Percentiles rank a stretch among this genome's conserved stretches.
These are phyloP conservation scores for Drosophila arizonae DNA, from an alignment of 1,140 invertebrate species.

Conservation along the genomic window DNA sequence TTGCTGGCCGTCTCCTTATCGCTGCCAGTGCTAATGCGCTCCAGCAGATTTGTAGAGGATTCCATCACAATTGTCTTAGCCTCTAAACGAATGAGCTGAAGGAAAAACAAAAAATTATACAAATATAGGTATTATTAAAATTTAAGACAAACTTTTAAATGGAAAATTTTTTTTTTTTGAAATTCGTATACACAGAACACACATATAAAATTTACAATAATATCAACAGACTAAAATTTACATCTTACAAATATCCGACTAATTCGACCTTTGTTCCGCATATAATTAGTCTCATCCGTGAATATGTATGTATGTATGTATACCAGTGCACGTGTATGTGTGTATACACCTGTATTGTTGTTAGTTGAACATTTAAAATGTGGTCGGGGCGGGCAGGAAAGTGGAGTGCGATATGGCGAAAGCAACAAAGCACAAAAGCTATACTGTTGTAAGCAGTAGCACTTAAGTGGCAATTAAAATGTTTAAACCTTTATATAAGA, in stretches of 20 bases:
- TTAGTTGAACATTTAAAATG: background rate
- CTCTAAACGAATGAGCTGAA: slow-evolving; percentile 33
- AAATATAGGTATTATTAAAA: slow-evolving; percentile 13
- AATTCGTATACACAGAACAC: background rate
- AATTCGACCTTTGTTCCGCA: slow-evolving; percentile 20
- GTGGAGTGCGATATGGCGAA: background rate
- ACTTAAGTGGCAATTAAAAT: slow-evolving; percentile 9
- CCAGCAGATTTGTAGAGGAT: slow-evolving; percentile 47
- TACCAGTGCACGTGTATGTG: background rate
- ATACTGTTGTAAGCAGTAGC: slow-evolving; percentile 27
- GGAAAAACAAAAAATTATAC: slow-evolving; percentile 9
- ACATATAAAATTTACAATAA: slow-evolving; percentile 7
- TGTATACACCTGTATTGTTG: slow-evolving; percentile 9
- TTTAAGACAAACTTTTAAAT: slow-evolving; percentile 15
- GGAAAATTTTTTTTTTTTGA: slow-evolving; percentile 6
- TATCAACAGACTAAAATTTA: too few species aligned
- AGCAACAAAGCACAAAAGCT: background rate
- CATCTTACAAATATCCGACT: background rate
- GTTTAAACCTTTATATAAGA: slow-evolving; percentile 53
- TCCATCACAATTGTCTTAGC: slow-evolving; percentile 48
- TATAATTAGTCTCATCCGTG: background rate
- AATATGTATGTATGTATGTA: background rate
- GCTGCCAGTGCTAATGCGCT: slow-evolving; percentile 41
- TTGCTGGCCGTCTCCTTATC: slow-evolving; percentile 36
- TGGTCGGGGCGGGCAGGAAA: background rate